Evolutionary conservation across 2,797 vertebrate genomes (phyloP).

Genomic region (Neosilurus mollespiculum): DNA sequence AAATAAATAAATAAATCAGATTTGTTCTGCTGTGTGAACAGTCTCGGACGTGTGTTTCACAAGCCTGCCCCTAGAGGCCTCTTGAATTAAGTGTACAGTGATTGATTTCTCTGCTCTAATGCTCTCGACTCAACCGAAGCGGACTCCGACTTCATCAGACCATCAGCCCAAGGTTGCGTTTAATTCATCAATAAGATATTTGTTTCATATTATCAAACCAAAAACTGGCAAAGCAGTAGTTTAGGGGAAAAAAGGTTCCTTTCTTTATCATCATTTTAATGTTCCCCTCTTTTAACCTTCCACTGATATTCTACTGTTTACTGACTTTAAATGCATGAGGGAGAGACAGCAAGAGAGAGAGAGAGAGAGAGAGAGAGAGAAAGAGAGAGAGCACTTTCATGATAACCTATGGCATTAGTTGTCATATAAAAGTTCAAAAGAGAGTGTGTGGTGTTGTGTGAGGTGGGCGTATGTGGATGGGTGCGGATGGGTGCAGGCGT

Average conservation of each 20-base stretch:
- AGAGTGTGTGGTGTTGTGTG: slow-evolving; percentile 2
- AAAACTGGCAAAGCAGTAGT: not conserved
- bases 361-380: no score
- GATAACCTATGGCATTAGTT: slow-evolving; percentile 7
- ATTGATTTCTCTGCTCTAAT: slow-evolving; percentile 16
- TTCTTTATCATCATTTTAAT: slow-evolving; percentile 1
- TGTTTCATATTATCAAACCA: not conserved
- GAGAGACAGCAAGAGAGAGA: no score
- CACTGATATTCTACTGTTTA: not conserved
- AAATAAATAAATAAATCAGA: not conserved
- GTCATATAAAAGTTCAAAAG: not conserved
- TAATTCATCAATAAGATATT: not conserved
- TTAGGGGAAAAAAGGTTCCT: slow-evolving; percentile 17
- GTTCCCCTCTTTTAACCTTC: not conserved
- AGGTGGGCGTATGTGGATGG: not conserved
- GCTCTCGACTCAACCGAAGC: slow-evolving; percentile 4
- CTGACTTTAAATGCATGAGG: not conserved
- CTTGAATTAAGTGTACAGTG: slow-evolving; percentile 26
- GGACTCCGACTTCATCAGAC: not conserved
- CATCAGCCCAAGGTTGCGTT: slow-evolving; percentile 9
- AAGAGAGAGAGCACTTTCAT: not conserved
- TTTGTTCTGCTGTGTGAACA: not conserved
- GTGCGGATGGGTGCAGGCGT: not conserved
- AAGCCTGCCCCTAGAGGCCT: slow-evolving; percentile 22
- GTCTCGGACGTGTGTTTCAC: slow-evolving; percentile 8